Base-by-base conservation (phyloP, 2,888 invertebrate genomes). In the Spilosoma lubricipeda region DNA sequence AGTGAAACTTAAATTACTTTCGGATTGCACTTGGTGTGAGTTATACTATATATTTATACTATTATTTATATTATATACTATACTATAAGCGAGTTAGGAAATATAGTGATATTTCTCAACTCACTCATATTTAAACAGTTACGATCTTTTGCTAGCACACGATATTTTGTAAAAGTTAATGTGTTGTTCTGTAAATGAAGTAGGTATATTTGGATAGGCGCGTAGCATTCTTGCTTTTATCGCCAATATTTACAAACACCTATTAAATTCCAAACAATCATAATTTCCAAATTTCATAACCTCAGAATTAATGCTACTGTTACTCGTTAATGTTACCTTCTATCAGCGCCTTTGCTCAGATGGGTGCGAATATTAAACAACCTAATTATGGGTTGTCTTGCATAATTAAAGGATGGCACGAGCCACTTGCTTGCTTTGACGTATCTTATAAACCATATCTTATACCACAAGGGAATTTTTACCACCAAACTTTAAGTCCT, bases 331-430 rank as follows among this genome's bases (percentile, higher is more conserved):
- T 36, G 36, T 36, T 7, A 36, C 67, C 59, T 27, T 59, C 15
- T 72, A 52, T 56, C 75, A n/a, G n/a, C n/a, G 74, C 73, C 75
- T 59, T 78, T 76, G 72, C 68, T 75, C 4, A 20, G 48, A 48
- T 70, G 64, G 73, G 66, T 77, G 77, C 74, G 70, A 77, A 56
- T 77, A 76, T 56, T 56, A 72, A 79, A 72, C 72, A 15, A 56
- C 56, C 56, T 77, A 67, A 76, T 76, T 77, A 76, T 72, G 70
- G 77, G 76, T 81, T 82, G 78, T 68, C 73, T 70, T 82, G 76
- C 69, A 81, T 81, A 78, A 79, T 78, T 76, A 70, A 82, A 72
- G 36, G 67, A 30, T 69, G 72, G 74, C 72, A 66, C 67, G 74
- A 72, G 70, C 71, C 69, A 65, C 69, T 64, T 56, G 33, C 67